Evolutionary conservation across 1,140 invertebrate genomes (phyloP), one percentile per base, ranked within the genome.

Genomic region (Catajapyx aquilonaris): DNA sequence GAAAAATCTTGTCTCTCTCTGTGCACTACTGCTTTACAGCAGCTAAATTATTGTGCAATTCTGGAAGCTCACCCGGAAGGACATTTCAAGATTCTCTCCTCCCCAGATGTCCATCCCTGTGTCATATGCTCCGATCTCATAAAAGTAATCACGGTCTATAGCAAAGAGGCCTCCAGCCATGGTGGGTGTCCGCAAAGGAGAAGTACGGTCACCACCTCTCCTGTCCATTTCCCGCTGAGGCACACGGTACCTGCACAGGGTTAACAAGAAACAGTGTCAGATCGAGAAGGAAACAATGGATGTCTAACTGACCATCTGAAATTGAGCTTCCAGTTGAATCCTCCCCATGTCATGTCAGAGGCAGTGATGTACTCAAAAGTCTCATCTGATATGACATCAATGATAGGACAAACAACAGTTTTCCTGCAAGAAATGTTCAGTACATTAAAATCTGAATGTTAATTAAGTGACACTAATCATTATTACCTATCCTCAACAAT

Each of bases 61-160:
- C n/a, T n/a, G n/a, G n/a, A 19, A 37, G 60, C 65, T 73, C 73
- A 96, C 91, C 71, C 91, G 69, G 59, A 97, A 97, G 43, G 88
- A 94, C 81, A 98, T 94, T 66, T 99, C 94, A 22, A 98, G 68
- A 65, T 98, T 98, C 61, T 98, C 93, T 39, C 91, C 94, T 20
- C 93, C 94, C 94, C 93, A 98, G 46, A 98, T 96, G 54, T 97
- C 90, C 93, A 98, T 97, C 46, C 91, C 90, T 59, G 91, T 76
- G 57, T 99, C 94, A 55, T 99, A 98, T 19, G 85, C 78, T 13
- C 94, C 94, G 39, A 98, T 68, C 64, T 93, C 78, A 55, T 93
- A 87, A 64, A 98, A 98, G 60, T 94, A 97, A 9, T 94, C 79
- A 52, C 78, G 75, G 53, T 96, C 87, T 41, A 96, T 96, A 18